Percentiles rank a stretch among this genome's conserved stretches.
Evolutionary conservation across 64 coral and sea anemone species (phyloP).

Genomic region (Porites australiensis): DNA sequence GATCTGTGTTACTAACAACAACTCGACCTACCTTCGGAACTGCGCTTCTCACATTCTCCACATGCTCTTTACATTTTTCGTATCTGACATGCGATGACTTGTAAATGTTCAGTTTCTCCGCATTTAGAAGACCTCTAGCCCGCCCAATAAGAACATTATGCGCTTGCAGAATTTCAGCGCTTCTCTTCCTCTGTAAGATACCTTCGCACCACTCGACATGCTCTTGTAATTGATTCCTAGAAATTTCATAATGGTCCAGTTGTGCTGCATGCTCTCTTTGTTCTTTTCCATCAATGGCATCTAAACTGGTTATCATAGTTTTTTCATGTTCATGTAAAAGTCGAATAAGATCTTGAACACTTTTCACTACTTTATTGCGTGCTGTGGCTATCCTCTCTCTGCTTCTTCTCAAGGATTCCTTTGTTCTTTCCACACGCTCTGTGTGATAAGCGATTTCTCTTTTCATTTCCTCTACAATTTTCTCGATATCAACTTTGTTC

Average conservation of each 20-base stretch:
- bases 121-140: conserved; percentile 7
- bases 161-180: conserved; percentile 35
- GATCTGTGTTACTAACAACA: conserved; percentile 30
- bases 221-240: conserved; percentile 8
- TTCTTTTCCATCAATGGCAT: conserved; percentile 36
- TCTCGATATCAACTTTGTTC: neutral
- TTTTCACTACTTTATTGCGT: neutral
- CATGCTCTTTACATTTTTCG: neutral
- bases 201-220: conserved; percentile 24
- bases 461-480: conserved; percentile 5
- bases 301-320: neutral
- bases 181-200: conserved; percentile 29
- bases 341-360: conserved; percentile 35
- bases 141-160: neutral
- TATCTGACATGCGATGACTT: neutral
- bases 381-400: conserved; percentile 2
- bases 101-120: conserved; percentile 16
- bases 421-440: conserved; percentile 13
- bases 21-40: neutral
- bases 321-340: conserved; percentile 43
- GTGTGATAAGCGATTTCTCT: neutral
- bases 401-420: neutral
- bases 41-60: neutral
- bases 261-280: conserved; percentile 1
- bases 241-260: neutral